Evolutionary conservation across 2,888 invertebrate species (phyloP).

Genomic region (Lycaena phlaeas): DNA sequence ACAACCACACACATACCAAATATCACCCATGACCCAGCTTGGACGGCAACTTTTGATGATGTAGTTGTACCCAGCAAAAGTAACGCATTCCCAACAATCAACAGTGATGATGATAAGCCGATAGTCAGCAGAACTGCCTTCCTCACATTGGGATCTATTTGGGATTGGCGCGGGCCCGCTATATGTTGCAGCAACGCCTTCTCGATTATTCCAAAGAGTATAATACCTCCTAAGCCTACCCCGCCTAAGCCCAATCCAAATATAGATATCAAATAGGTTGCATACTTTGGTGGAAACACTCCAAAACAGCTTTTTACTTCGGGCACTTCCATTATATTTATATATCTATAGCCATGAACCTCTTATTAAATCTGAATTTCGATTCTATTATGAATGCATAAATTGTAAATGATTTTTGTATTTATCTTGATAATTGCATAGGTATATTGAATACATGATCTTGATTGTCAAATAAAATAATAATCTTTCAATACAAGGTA

Average conservation of each 20-base stretch:
- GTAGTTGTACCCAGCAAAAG: conserved; percentile 26
- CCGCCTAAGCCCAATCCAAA: conserved; percentile 29
- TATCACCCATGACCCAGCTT: conserved; percentile 19
- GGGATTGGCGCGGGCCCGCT: neutral
- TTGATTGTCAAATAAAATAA: no score
- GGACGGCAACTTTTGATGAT: conserved; percentile 8
- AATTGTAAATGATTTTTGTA: neutral
- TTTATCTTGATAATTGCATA: no score
- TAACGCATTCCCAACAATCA: conserved; percentile 23
- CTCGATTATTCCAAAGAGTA: conserved; percentile 33
- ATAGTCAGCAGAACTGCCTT: conserved; percentile 25
- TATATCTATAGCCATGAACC: neutral
- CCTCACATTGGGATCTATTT: conserved; percentile 24
- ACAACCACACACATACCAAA: conserved; percentile 25
- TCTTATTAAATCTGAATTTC: neutral
- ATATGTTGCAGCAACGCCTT: conserved; percentile 17
- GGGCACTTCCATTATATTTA: conserved; percentile 23
- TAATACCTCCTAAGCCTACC: conserved; percentile 25
- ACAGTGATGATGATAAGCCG: conserved; percentile 27
- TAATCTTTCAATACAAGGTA: no score
- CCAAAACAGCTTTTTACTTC: conserved; percentile 28
- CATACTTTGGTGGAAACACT: conserved; percentile 28
- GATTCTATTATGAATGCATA: neutral
- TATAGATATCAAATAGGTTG: conserved; percentile 30
- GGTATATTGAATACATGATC: no score